phyloP scores from a whole-genome alignment of 2,113 vertebrate species.

The Oreochromis tanganicae region DNA sequence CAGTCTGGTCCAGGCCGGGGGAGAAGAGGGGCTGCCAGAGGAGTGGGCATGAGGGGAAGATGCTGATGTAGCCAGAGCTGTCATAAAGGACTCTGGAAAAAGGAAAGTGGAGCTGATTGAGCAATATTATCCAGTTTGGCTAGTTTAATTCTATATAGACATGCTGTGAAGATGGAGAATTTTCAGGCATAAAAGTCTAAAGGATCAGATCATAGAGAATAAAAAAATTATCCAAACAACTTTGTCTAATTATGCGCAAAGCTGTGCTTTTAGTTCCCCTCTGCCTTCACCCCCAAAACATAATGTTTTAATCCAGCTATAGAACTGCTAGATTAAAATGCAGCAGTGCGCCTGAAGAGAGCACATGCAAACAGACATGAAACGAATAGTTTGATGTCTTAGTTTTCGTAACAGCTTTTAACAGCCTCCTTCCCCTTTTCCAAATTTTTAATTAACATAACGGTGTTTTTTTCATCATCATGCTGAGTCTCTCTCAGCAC shows the following conservation, averaged over 20 bases:
- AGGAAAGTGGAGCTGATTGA: not conserved
- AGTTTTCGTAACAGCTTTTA: not conserved
- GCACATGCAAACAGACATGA: not conserved
- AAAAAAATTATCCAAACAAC: not conserved
- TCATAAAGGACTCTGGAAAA: slow-evolving; percentile 67
- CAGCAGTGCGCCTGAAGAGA: not conserved
- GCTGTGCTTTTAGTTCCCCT: not conserved
- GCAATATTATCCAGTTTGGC: not conserved
- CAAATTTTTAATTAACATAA: slow-evolving; percentile 21
- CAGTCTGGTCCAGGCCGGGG: slow-evolving; percentile 67
- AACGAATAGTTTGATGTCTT: not conserved
- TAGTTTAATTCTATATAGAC: not conserved
- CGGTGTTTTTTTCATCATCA: not conserved
- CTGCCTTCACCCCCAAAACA: not conserved
- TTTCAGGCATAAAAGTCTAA: not conserved
- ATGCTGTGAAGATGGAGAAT: not conserved
- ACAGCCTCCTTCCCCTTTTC: not conserved
- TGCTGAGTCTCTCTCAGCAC: not conserved
- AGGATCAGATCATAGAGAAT: not conserved
- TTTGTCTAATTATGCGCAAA: not conserved
- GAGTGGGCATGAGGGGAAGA: slow-evolving; percentile 26
- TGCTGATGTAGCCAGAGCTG: slow-evolving; percentile 47
- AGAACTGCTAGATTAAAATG: not conserved
- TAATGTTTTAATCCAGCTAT: not conserved
- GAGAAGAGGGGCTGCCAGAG: slow-evolving; percentile 55